Percentiles rank a stretch among this genome's conserved stretches.
Evolutionary conservation across 2,797 vertebrate species (phyloP).

Genomic region (Coccyzus lansbergi): DNA sequence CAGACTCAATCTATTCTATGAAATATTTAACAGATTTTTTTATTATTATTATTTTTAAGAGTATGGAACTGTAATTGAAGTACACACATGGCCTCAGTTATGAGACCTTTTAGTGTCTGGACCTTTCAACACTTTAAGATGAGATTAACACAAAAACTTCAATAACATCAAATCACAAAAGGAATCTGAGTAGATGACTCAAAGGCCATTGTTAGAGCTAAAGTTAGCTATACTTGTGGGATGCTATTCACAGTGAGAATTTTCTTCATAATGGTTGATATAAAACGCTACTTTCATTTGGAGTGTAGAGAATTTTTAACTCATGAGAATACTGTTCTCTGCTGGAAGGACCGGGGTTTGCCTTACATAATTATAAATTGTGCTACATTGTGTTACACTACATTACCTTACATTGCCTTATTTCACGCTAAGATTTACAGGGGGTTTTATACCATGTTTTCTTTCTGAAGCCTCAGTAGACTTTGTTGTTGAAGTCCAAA

Average conservation of each 20-base stretch:
- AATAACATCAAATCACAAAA: constrained; percentile 1
- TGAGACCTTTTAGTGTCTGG: not conserved
- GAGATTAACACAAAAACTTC: not conserved
- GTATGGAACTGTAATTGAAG: not conserved
- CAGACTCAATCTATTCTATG: too few species aligned
- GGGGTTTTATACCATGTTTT: not conserved
- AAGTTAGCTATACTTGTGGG: constrained; percentile 4
- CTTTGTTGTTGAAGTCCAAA: not conserved
- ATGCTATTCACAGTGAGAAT: not conserved
- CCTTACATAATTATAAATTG: not conserved
- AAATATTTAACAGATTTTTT: not conserved
- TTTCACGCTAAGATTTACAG: not conserved
- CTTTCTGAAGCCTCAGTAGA: not conserved
- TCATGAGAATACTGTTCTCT: not conserved
- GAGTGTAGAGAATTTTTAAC: not conserved
- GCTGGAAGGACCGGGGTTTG: not conserved
- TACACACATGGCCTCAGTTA: not conserved
- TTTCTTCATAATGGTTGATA: not conserved
- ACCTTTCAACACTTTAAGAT: not conserved
- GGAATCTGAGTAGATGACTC: not conserved
- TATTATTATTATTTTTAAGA: not conserved
- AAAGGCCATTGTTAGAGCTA: constrained; percentile 15
- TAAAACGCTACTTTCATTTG: constrained; percentile 6
- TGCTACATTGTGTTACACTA: fast-evolving
- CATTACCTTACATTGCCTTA: fast-evolving